These are phyloP conservation scores for Mobula hypostoma DNA, from an alignment of 2,113 vertebrate species.

Conservation along the genomic window DNA sequence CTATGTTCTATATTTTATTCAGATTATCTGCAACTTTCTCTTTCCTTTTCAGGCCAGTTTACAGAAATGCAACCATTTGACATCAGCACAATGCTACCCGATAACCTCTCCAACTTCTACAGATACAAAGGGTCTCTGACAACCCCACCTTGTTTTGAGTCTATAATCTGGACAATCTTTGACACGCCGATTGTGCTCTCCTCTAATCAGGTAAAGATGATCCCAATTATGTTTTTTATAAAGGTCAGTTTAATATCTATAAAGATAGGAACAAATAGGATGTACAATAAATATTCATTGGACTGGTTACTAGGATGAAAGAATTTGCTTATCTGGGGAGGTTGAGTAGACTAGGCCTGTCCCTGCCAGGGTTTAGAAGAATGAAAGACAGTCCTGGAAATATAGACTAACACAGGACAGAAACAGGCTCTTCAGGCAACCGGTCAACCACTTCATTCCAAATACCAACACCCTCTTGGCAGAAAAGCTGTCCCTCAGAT, in stretches of 20 bases:
- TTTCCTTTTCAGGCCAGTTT: constrained; percentile 58
- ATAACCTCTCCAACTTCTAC: constrained; percentile 74
- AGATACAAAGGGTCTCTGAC: constrained; percentile 78
- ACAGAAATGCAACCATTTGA: constrained; percentile 61
- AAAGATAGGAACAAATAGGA: no score
- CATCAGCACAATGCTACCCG: constrained; percentile 72
- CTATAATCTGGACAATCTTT: constrained; percentile 77
- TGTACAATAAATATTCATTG: no score
- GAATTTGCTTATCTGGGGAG: no score
- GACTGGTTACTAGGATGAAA: no score
- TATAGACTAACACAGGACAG: no score
- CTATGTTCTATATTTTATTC: not conserved
- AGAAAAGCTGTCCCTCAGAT: no score
- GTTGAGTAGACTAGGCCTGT: no score
- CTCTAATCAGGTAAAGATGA: constrained; percentile 62
- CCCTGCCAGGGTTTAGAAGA: no score
- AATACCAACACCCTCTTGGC: no score
- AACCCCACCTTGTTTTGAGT: constrained; percentile 78
- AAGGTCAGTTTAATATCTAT: not conserved
- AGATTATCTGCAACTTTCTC: not conserved
- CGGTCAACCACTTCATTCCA: no score
- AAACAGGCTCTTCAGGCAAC: no score
- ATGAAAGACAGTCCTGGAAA: no score
- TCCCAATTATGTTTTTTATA: rapidly evolving
- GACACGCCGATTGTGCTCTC: constrained; percentile 70